Conservation (phyloP, 2,113 vertebrate genomes). For the Gracilinanus agilis region DNA sequence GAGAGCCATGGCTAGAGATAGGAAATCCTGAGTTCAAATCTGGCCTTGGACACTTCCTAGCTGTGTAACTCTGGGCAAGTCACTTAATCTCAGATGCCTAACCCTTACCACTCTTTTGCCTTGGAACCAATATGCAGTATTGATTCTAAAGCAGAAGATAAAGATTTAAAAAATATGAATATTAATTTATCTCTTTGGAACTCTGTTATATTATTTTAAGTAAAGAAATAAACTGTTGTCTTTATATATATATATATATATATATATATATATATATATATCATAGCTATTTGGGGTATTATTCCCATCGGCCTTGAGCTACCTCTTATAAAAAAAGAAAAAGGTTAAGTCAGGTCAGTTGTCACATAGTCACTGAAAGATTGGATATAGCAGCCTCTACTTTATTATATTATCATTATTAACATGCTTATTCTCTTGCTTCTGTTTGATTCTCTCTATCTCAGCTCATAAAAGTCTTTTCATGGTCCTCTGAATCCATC, state of each 20-base stretch:
- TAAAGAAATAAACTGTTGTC: not conserved
- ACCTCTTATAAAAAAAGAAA: not conserved
- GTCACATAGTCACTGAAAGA: not conserved
- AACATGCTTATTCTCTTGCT: not conserved
- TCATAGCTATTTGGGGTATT: not conserved
- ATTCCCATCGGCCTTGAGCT: not conserved
- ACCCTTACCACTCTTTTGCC: too few species aligned
- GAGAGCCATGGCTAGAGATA: too few species aligned
- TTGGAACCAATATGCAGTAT: too few species aligned
- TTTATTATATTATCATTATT: not conserved
- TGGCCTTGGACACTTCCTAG: too few species aligned
- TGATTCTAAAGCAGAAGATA: too few species aligned
- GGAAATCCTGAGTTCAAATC: too few species aligned
- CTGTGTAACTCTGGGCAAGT: too few species aligned
- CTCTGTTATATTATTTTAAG: not conserved
- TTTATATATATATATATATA: not conserved
- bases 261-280: not conserved
- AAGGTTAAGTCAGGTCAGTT: not conserved
- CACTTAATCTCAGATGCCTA: too few species aligned
- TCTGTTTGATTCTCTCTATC: not conserved
- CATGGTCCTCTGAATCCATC: not conserved
- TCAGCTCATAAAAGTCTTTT: not conserved
- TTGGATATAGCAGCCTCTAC: not conserved
- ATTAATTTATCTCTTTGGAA: not conserved
- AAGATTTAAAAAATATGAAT: not conserved